A percentile compares a stretch with the other conserved stretches of the same genome.
These are phyloP conservation scores for Invenusta paracnida DNA, from an alignment of 2,888 invertebrate species.

Conservation along the genomic window DNA sequence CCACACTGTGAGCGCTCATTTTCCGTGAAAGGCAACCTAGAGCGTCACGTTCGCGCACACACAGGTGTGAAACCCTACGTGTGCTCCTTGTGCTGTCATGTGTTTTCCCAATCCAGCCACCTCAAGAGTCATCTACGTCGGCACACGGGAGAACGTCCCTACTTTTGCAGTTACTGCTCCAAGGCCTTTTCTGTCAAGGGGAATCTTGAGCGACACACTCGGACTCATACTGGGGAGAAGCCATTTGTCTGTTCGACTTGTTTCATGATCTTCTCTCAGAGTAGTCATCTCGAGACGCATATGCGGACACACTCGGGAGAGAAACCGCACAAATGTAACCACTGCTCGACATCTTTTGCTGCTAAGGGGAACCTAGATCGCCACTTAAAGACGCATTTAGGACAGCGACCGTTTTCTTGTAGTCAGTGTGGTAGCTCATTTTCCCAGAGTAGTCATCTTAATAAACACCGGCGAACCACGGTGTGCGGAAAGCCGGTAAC, in stretches of 20 bases:
- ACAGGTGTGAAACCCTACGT: conserved; percentile 1
- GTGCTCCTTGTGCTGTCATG: neutral
- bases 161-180: neutral
- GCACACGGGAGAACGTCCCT: neutral
- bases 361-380: neutral
- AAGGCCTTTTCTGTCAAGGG: neutral
- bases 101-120: neutral
- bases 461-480: neutral
- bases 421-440: neutral
- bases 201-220: neutral
- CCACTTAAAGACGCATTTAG: neutral
- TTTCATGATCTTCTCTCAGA: neutral
- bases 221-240: neutral
- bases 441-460: neutral
- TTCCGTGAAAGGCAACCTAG: neutral
- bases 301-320: neutral
- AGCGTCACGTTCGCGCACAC: neutral
- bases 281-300: neutral
- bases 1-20: neutral
- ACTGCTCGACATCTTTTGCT: neutral
- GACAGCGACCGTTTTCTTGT: neutral
- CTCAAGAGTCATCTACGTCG: neutral
- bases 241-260: neutral
- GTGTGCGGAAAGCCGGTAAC: neutral
- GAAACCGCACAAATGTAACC: neutral